Base-by-base conservation (phyloP, 2,888 invertebrate genomes). In the Athrips mouffetella region DNA sequence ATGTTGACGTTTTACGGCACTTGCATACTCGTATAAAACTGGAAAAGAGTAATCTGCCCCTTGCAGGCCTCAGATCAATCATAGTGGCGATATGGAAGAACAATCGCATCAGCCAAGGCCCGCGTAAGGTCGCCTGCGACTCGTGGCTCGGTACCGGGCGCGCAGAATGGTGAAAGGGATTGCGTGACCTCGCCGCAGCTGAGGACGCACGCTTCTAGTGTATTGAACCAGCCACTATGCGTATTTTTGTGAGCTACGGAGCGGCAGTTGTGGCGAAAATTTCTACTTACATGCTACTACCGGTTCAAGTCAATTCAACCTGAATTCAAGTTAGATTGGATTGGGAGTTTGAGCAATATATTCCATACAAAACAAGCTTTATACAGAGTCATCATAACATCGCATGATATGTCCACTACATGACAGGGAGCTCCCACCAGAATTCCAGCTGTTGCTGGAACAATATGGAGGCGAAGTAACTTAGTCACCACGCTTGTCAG, bases 101-200 rank as follows among this genome's bases (percentile, higher is more conserved):
- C 49, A 50, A 79, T 77, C 73, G 74, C 63, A 73, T 65, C 73
- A n/a, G 73, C 67, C 73, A 82, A 82, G 82, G 82, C 75, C 72
- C 67, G 69, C 58, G 69, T 79, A 77, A 83, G 81, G 83, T 77
- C 81, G 79, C 48, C 58, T 55, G 48, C 33, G 60, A 70, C 67
- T 76, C 80, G 67, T 63, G 77, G 73, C 79, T 67, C 64, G 60
- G 71, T 67, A 76, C 80, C 67, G 63, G 77, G 73, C 79, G 67
- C 64, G 63, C 82, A 76, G 79, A 77, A 73, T 66, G 79, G 84
- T 84, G 85, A 85, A 84, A 84, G 85, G 82, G 73, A 76, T 72
- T 67, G 65, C 66, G 59, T 74, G 83, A 79, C 83, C 83, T 82
- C 83, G 83, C 65, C 67, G 57, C 57, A n/a, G 59, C 40, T 47